phyloP scores from a whole-genome alignment of 2,888 invertebrate genomes.

The Empis livida region DNA sequence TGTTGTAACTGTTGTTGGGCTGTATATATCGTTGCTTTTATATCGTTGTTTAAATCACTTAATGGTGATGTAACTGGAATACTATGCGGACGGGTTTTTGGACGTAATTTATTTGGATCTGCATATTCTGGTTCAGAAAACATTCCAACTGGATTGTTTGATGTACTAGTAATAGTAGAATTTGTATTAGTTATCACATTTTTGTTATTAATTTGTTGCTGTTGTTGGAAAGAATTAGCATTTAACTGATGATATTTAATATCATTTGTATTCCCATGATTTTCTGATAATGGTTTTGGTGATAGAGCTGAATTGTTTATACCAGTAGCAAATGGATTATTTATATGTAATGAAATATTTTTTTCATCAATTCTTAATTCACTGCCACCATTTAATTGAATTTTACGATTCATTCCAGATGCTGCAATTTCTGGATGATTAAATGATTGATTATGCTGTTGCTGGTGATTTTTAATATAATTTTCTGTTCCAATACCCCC shows the following conservation, averaged over 20 bases:
- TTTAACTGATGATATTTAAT: not conserved
- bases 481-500: no score
- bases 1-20: conserved; percentile 9
- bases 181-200: conserved; percentile 2
- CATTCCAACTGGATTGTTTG: conserved; percentile 1
- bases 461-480: not conserved
- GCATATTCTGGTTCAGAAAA: conserved; percentile 21
- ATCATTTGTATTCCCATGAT: not conserved
- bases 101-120: conserved; percentile 27
- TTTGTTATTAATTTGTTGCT: conserved; percentile 3
- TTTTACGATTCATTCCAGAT: conserved; percentile 14
- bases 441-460: not conserved
- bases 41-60: conserved; percentile 15
- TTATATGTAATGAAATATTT: conserved; percentile 17
- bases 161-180: not conserved
- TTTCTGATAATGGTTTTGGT: not conserved
- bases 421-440: conserved; percentile 1
- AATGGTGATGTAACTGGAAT: conserved; percentile 39
- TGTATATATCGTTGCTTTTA: conserved; percentile 11
- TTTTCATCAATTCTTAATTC: conserved; percentile 17
- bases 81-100: conserved; percentile 43
- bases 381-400: conserved; percentile 17
- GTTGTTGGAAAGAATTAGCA: not conserved
- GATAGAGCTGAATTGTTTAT: not conserved
- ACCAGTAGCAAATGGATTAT: conserved; percentile 15